These are phyloP conservation scores for Onthophagus taurus DNA, from an alignment of 1,140 invertebrate species.

Conservation along the genomic window DNA sequence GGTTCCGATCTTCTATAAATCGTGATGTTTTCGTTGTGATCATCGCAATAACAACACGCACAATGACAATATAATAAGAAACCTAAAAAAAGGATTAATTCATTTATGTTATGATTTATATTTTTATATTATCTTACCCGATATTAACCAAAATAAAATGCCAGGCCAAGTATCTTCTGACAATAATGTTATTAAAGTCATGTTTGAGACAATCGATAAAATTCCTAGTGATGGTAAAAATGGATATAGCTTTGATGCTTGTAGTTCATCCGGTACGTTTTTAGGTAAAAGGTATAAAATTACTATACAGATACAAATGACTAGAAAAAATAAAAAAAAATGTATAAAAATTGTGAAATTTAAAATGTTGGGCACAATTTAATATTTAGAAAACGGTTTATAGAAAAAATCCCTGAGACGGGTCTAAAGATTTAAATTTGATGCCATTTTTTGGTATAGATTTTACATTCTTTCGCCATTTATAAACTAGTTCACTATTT, in stretches of 20 bases:
- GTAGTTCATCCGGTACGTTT: background rate
- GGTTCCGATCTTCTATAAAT: conserved; percentile 6
- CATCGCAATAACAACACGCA: conserved; percentile 6
- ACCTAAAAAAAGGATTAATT: background rate
- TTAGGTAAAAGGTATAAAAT: background rate
- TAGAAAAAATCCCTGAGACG: too few relatives aligned
- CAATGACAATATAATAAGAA: conserved; percentile 5
- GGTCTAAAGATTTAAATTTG: too few relatives aligned
- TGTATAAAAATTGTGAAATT: too few relatives aligned
- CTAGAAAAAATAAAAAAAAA: background rate
- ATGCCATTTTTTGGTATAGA: too few relatives aligned
- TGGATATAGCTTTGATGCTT: background rate
- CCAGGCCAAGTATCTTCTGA: conserved; percentile 20
- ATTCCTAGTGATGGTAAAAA: conserved; percentile 16
- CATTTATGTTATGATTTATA: background rate
- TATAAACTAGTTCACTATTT: too few relatives aligned
- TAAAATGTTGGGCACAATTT: too few relatives aligned
- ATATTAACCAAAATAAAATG: conserved; percentile 17
- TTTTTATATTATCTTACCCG: background rate
- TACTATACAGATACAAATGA: conserved; percentile 6
- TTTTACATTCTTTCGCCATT: too few relatives aligned
- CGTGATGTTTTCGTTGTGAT: background rate
- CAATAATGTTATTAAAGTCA: conserved; percentile 14
- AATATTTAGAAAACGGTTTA: too few relatives aligned
- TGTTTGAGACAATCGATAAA: conserved; percentile 17